These are phyloP conservation scores for Bucco capensis DNA, from an alignment of 2,113 vertebrate species.

Conservation along the genomic window DNA sequence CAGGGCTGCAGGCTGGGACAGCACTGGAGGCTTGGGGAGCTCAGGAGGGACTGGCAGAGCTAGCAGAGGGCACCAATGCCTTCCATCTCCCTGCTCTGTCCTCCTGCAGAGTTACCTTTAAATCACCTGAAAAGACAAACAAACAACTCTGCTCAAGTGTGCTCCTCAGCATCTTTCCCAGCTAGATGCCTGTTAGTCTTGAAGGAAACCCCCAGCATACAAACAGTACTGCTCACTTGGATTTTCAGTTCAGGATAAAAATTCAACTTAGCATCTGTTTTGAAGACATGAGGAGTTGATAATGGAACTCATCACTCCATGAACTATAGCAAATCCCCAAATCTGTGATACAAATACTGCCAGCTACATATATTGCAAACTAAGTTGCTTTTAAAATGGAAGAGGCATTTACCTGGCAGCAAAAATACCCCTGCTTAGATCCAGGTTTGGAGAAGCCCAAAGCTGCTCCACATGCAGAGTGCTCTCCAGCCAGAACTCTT, in stretches of 20 bases:
- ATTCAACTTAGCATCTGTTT: neutral
- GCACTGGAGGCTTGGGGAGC: neutral
- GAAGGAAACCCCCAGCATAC: neutral
- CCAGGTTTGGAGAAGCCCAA: neutral
- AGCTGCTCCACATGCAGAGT: neutral
- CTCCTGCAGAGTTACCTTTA: neutral
- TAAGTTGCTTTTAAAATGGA: constrained; percentile 10
- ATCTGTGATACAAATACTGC: neutral
- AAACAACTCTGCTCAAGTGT: neutral
- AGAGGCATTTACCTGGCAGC: neutral
- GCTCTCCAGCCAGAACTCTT: neutral
- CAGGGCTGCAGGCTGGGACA: neutral
- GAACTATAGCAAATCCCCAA: neutral
- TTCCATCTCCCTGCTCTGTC: neutral
- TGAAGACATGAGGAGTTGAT: neutral
- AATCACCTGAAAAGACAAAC: neutral
- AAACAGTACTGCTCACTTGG: neutral
- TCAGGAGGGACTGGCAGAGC: neutral
- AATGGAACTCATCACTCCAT: neutral
- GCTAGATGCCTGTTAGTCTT: neutral
- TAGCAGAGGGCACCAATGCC: neutral
- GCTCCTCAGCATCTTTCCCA: neutral
- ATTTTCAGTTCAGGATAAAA: neutral
- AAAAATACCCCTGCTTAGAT: neutral
- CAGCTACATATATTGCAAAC: neutral